Base-by-base conservation (phyloP, 2,113 vertebrate genomes). In the Crocuta crocuta region DNA sequence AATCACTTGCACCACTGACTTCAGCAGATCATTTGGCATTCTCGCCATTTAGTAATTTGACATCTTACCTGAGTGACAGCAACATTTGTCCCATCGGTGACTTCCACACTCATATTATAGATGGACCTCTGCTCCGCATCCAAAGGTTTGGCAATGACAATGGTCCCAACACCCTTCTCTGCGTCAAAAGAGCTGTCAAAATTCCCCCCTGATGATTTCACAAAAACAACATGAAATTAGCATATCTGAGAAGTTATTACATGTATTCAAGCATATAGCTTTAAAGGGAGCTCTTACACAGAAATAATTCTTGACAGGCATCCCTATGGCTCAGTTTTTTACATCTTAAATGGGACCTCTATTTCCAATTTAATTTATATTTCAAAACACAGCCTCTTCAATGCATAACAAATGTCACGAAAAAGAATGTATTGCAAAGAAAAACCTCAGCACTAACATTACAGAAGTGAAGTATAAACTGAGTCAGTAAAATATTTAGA, bases 61-160 rank as follows among this genome's bases (percentile, higher is more conserved):
- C 89, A 58, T 79, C 98, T 98, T 99, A 99, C 99, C 99, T 99
- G 99, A 94, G 99, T 99, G 80, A 98, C 98, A 86, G 99, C 99
- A 76, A 99, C 97, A 93, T 99, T 99, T 93, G 99, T 99, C 86
- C 99, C 99, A 78, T 99, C 99, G 12, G 99, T 99, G 98, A 99
- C 99, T 97, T 99, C 99, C 97, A 99, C 98, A 21, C 99, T 99
- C 98, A 99, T 99, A 98, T 99, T 99, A 98, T 99, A 99, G 97
- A 99, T 98, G 33, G 99, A 99, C 92, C 99, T 99, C 97, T 99
- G 99, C 96, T 99, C 99, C 26, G 99, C 99, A 78, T 99, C 99
- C 98, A 99, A 96, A 89, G 99, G 99, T 96, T 99, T 99, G 89
- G 99, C 99, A 53, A 99, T 99, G 98, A 99, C 99, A 98, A 99